These are phyloP conservation scores for Porites australiensis DNA, from an alignment of 64 coral and sea anemone genomes.

Conservation along the genomic window DNA sequence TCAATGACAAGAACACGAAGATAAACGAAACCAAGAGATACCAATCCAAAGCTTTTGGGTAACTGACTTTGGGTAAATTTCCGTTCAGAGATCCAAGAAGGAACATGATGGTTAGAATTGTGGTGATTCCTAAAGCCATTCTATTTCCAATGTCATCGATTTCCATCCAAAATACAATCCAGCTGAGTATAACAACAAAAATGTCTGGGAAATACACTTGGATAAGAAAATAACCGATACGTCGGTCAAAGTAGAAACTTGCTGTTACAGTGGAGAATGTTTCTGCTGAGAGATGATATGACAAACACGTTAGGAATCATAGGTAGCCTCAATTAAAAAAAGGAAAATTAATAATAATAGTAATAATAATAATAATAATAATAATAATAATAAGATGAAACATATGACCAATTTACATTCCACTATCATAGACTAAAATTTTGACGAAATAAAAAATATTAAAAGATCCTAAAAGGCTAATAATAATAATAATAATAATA, in stretches of 20 bases:
- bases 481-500: too few relatives aligned
- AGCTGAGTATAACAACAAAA: conserved; percentile 15
- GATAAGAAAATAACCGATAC: conserved; percentile 26
- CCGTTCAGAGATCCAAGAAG: conserved; percentile 50
- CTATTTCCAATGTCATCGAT: conserved; percentile 33
- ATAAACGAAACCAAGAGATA: conserved; percentile 75
- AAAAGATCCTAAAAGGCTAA: too few relatives aligned
- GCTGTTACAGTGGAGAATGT: conserved; percentile 42
- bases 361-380: too few relatives aligned
- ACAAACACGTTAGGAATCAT: neutral
- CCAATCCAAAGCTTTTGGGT: conserved; percentile 81
- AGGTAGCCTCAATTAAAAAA: neutral
- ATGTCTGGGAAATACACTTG: conserved; percentile 19
- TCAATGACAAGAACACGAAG: conserved; percentile 76
- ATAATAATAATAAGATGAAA: too few relatives aligned
- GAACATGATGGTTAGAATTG: conserved; percentile 73
- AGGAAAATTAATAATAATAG: too few relatives aligned
- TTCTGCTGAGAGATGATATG: neutral
- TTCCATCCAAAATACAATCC: conserved; percentile 52
- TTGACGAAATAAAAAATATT: too few relatives aligned
- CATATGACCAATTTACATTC: too few relatives aligned
- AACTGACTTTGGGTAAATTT: conserved; percentile 67
- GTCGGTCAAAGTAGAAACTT: conserved; percentile 59
- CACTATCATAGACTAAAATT: too few relatives aligned
- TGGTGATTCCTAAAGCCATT: conserved; percentile 52